A percentile compares a stretch with the other conserved stretches of the same genome.
Conservation (phyloP, 1,140 invertebrate species). For the Leptinotarsa undecemlineata region DNA sequence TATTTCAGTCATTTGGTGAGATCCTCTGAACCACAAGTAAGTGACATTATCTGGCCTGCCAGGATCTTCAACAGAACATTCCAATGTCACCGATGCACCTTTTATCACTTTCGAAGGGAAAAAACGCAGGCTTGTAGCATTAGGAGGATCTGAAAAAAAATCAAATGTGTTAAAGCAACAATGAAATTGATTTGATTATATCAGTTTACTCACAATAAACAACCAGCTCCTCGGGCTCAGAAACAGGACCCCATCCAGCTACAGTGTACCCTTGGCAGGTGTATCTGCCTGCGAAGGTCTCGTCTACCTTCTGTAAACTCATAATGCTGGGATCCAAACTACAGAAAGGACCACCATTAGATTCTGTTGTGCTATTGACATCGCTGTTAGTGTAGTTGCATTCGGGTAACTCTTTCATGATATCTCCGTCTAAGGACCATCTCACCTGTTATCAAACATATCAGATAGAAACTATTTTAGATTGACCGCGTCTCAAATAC, state of each 20-base stretch:
- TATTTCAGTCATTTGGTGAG: slow-evolving; percentile 71
- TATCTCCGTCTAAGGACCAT: slow-evolving; percentile 81
- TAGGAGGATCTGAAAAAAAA: slow-evolving; percentile 45
- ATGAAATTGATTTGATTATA: not conserved
- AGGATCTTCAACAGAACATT: slow-evolving; percentile 78
- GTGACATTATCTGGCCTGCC: slow-evolving; percentile 75
- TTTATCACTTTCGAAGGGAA: slow-evolving; percentile 78
- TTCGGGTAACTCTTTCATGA: slow-evolving; percentile 83
- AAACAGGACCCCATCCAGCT: slow-evolving; percentile 81
- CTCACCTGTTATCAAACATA: slow-evolving; percentile 33
- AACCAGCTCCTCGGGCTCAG: slow-evolving; percentile 71
- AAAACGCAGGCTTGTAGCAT: slow-evolving; percentile 40
- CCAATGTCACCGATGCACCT: slow-evolving; percentile 74
- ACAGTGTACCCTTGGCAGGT: slow-evolving; percentile 85
- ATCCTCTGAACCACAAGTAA: slow-evolving; percentile 80
- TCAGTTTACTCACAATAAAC: slow-evolving; percentile 71
- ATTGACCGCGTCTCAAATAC: no score
- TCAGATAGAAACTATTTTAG: no score
- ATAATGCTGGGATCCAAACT: slow-evolving; percentile 84
- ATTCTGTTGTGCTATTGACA: slow-evolving; percentile 46
- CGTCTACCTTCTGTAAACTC: slow-evolving; percentile 76
- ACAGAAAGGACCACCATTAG: slow-evolving; percentile 63
- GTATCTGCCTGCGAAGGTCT: slow-evolving; percentile 89
- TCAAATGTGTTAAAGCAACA: not conserved
- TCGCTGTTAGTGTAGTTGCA: slow-evolving; percentile 65